phyloP scores from a whole-genome alignment of 2,888 invertebrate genomes.

The Linnaemya vulpina region DNA sequence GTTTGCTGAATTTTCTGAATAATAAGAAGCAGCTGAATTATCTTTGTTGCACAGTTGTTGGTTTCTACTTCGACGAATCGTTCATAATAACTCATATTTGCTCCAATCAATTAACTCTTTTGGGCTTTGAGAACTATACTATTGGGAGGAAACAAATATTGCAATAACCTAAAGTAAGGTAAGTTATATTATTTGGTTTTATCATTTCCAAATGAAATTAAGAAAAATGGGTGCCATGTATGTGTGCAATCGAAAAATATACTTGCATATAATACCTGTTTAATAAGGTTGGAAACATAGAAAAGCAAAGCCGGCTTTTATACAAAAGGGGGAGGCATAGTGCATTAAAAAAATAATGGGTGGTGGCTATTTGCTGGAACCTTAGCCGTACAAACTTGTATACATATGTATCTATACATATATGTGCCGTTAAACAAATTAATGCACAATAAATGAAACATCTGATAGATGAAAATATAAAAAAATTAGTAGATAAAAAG shows the following conservation, averaged over 20 bases:
- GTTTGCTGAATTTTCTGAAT: slow-evolving; percentile 53
- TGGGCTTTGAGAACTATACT: neutral
- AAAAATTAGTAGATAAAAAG: neutral
- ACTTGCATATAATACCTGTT: neutral
- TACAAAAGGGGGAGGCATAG: slow-evolving; percentile 51
- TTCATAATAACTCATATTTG: slow-evolving; percentile 42
- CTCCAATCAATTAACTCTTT: slow-evolving; percentile 16
- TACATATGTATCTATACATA: neutral
- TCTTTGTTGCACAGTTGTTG: slow-evolving; percentile 60
- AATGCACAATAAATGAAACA: neutral
- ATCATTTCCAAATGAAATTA: slow-evolving; percentile 14
- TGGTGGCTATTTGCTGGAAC: slow-evolving; percentile 61
- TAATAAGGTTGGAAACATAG: slow-evolving; percentile 9
- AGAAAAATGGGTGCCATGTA: slow-evolving; percentile 25
- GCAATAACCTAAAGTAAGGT: slow-evolving; percentile 40
- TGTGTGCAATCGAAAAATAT: neutral
- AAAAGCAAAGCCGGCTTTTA: slow-evolving; percentile 66
- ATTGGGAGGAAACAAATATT: neutral
- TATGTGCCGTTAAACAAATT: neutral
- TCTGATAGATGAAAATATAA: neutral
- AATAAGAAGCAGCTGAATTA: slow-evolving; percentile 48
- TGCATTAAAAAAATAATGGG: slow-evolving; percentile 63
- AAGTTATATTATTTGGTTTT: slow-evolving; percentile 23
- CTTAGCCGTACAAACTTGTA: slow-evolving; percentile 7
- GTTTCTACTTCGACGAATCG: slow-evolving; percentile 52